Conservation (phyloP, 2,888 invertebrate genomes). For the Plebejus anna region DNA sequence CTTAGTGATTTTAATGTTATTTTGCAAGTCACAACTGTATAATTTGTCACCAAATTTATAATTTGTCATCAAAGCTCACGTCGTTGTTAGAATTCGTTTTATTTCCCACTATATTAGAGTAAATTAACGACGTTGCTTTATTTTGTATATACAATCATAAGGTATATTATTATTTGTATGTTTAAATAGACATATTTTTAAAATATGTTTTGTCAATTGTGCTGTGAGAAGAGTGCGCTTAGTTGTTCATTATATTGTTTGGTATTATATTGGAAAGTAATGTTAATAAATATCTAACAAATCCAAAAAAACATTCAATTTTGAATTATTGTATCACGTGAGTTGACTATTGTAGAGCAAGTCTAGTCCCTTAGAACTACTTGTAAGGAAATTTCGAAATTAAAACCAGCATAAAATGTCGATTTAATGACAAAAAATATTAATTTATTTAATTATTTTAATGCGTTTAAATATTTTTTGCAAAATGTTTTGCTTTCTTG, state of each 20-base stretch:
- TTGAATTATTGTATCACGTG: neutral
- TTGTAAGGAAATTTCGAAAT: neutral
- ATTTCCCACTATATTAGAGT: slow-evolving; percentile 57
- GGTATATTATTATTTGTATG: slow-evolving; percentile 69
- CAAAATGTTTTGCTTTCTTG: neutral
- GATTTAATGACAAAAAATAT: neutral
- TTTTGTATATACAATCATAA: slow-evolving; percentile 77
- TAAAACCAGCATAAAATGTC: neutral
- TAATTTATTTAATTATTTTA: neutral
- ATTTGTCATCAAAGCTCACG: neutral
- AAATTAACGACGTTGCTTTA: slow-evolving; percentile 65
- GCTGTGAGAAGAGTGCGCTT: slow-evolving; percentile 65
- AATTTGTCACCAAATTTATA: neutral
- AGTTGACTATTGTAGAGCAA: neutral
- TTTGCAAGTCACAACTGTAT: neutral
- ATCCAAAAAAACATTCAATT: neutral
- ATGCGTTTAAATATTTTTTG: neutral
- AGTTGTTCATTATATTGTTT: slow-evolving; percentile 51
- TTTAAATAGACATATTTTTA: slow-evolving; percentile 77
- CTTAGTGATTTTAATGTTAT: neutral
- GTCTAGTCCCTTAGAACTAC: neutral
- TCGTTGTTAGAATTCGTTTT: slow-evolving; percentile 41
- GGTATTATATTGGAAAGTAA: neutral
- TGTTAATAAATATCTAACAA: neutral
- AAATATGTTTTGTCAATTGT: slow-evolving; percentile 80